Evolutionary conservation across 2,113 vertebrate genomes (phyloP).

Genomic region (Drymodes brunneopygia): DNA sequence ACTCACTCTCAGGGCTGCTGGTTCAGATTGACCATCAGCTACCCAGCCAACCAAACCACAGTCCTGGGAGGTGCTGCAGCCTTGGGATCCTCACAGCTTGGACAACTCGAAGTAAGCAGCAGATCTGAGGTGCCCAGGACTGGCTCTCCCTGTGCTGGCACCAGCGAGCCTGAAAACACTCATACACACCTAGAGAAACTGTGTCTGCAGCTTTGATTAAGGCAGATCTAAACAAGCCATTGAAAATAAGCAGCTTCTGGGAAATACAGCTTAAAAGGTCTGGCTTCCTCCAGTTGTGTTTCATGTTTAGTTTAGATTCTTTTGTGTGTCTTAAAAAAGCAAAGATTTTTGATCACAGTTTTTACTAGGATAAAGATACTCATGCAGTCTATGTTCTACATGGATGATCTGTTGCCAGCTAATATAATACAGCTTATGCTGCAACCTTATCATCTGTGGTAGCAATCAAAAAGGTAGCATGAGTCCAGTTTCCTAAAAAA

Average conservation of each 20-base stretch:
- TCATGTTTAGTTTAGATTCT: not conserved
- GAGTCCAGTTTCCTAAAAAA: not conserved
- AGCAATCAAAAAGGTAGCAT: not conserved
- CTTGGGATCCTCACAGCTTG: not conserved
- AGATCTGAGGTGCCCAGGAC: not conserved
- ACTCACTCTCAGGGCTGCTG: not conserved
- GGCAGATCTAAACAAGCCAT: not conserved
- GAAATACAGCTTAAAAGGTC: not conserved
- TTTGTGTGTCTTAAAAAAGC: not conserved
- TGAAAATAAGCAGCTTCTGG: not conserved
- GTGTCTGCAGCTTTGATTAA: not conserved
- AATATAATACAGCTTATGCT: not conserved
- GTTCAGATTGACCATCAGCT: not conserved
- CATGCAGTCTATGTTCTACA: not conserved
- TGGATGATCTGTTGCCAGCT: not conserved
- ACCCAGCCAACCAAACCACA: not conserved
- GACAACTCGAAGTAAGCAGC: not conserved
- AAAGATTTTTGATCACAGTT: not conserved
- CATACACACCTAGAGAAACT: not conserved
- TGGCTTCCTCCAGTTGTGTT: not conserved
- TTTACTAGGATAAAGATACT: not conserved
- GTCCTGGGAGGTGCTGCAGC: not conserved
- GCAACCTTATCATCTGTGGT: not conserved
- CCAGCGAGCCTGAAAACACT: fast-evolving
- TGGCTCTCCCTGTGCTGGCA: not conserved